phyloP scores from a whole-genome alignment of 2,797 vertebrate genomes.

The Acanthurus lineatus region DNA sequence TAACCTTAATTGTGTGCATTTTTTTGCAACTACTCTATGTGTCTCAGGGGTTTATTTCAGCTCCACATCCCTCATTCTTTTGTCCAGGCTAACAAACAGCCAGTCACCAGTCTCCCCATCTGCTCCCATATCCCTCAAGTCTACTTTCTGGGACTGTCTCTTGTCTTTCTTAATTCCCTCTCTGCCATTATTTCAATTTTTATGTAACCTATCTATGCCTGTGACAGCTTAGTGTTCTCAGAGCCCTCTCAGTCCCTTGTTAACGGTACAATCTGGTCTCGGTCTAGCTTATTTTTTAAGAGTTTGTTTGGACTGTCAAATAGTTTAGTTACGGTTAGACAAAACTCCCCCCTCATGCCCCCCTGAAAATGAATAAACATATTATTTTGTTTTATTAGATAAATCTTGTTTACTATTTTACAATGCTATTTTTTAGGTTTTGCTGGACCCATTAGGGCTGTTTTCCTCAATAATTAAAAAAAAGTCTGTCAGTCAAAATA shows the following conservation, averaged over 20 bases:
- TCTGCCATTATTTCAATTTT: slow-evolving; percentile 18
- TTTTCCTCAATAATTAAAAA: neutral
- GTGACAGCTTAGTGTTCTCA: slow-evolving; percentile 6
- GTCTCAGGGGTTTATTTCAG: neutral
- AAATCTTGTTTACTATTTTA: neutral
- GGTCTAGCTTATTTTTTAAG: too few relatives aligned
- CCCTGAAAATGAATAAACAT: too few relatives aligned
- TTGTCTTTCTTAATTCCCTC: neutral
- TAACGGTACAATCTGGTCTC: neutral
- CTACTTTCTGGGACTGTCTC: neutral
- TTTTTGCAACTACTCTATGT: neutral
- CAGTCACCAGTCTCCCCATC: neutral
- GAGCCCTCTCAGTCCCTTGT: neutral
- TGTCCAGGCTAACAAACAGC: neutral
- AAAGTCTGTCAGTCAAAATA: neutral
- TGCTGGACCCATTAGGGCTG: neutral
- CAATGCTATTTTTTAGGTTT: neutral
- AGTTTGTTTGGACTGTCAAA: too few relatives aligned
- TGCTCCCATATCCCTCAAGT: neutral
- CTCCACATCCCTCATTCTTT: neutral
- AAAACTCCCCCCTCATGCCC: too few relatives aligned
- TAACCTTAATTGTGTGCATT: neutral
- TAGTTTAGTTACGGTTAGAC: too few relatives aligned
- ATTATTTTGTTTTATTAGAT: neutral
- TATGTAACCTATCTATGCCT: neutral